phyloP scores from a whole-genome alignment of 2,797 vertebrate genomes.

The Cygnus olor region DNA sequence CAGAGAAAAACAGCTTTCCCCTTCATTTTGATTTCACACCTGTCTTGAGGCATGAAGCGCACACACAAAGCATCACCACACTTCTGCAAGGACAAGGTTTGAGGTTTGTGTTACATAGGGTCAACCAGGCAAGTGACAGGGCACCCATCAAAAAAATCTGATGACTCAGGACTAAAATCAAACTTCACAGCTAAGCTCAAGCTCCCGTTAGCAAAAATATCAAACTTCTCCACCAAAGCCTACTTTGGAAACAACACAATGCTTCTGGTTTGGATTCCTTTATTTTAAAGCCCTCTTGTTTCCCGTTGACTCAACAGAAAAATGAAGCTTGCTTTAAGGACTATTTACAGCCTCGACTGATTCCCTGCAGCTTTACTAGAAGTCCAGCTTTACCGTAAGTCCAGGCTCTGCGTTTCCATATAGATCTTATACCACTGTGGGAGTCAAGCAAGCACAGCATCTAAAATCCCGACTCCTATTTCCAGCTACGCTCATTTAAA shows the following conservation, averaged over 20 bases:
- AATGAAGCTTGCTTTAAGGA: background rate
- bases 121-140: background rate
- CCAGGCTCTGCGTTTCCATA: background rate
- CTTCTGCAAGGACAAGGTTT: background rate
- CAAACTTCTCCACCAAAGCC: background rate
- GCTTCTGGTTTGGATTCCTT: background rate
- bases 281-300: background rate
- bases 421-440: background rate
- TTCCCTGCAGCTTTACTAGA: constrained; percentile 25
- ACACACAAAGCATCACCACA: rapidly evolving
- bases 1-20: background rate
- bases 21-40: background rate
- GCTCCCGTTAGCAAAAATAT: background rate
- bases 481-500: background rate
- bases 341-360: background rate
- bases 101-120: background rate
- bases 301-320: background rate
- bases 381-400: constrained; percentile 15
- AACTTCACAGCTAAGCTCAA: background rate
- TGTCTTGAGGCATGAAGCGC: background rate
- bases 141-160: rapidly evolving
- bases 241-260: background rate
- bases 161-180: background rate
- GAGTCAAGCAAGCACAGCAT: rapidly evolving
- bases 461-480: background rate